These are phyloP conservation scores for Prunella himalayana DNA, from an alignment of 2,113 vertebrate species.

Conservation along the genomic window DNA sequence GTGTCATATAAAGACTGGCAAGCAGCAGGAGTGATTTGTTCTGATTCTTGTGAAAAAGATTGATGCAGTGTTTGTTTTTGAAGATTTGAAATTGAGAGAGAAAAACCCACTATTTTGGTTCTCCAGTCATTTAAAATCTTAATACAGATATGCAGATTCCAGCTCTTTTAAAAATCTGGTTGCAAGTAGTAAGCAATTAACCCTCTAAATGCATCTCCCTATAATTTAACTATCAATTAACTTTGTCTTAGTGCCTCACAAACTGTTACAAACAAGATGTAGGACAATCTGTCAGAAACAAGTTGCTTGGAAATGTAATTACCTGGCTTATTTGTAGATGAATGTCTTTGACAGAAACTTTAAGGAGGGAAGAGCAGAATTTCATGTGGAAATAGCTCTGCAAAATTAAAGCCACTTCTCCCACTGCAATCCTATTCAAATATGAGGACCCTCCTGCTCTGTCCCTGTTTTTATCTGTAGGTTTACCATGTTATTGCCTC, in stretches of 20 bases:
- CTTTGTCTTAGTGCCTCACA: slow-evolving; percentile 10
- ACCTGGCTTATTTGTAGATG: neutral
- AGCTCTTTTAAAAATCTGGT: neutral
- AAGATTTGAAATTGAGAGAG: slow-evolving; percentile 5
- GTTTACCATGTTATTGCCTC: fast-evolving
- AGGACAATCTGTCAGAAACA: neutral
- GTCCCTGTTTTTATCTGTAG: neutral
- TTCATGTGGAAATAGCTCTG: neutral
- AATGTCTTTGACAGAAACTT: neutral
- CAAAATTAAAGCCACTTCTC: neutral
- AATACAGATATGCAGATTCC: slow-evolving; percentile 5
- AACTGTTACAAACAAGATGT: slow-evolving; percentile 41
- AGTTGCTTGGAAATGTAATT: neutral
- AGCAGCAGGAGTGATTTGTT: slow-evolving; percentile 37
- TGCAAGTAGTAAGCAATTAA: slow-evolving; percentile 42
- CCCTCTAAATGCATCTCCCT: slow-evolving; percentile 40
- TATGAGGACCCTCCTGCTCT: neutral
- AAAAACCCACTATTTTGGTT: neutral
- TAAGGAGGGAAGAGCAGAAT: neutral
- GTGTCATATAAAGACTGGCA: slow-evolving; percentile 21
- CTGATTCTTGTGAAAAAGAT: neutral
- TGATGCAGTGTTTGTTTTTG: slow-evolving; percentile 3
- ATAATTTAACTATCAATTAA: slow-evolving; percentile 66
- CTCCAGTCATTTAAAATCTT: neutral
- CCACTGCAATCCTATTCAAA: neutral